A percentile compares a stretch with the other conserved stretches of the same genome.
Evolutionary conservation across 2,113 vertebrate genomes (phyloP).

Genomic region (Salvelinus fontinalis): DNA sequence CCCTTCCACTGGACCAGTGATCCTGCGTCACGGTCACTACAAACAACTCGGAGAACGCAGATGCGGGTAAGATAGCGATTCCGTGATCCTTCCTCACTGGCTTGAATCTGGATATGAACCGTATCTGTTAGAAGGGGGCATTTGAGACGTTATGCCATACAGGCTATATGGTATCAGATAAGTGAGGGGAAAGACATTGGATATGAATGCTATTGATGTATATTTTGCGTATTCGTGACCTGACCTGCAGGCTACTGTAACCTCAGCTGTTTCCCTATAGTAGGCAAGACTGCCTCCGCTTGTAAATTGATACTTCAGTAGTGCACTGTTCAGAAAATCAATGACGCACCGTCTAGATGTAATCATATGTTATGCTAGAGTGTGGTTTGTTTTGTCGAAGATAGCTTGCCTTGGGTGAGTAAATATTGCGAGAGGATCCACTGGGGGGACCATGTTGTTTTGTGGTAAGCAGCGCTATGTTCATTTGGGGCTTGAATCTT

Average conservation of each 20-base stretch:
- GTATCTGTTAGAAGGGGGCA: neutral
- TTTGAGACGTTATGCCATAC: neutral
- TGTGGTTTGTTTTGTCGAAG: neutral
- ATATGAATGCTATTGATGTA: neutral
- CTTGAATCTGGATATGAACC: neutral
- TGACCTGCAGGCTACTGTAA: conserved; percentile 60
- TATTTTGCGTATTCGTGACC: conserved; percentile 48
- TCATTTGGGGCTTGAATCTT: too few relatives aligned
- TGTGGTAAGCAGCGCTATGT: neutral
- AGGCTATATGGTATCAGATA: neutral
- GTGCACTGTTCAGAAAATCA: neutral
- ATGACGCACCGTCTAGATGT: neutral
- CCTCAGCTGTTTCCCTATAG: neutral
- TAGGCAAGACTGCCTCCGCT: too few relatives aligned
- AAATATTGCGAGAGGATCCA: neutral
- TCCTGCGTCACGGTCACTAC: conserved; percentile 21
- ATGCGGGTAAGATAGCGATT: conserved; percentile 33
- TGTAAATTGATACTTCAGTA: neutral
- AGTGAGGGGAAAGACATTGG: neutral
- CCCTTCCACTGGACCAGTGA: conserved; percentile 38
- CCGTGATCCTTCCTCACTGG: conserved; percentile 20
- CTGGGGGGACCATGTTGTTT: neutral
- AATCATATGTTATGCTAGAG: neutral
- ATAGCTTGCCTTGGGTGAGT: neutral
- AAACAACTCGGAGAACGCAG: conserved; percentile 28